phyloP scores from a whole-genome alignment of 1,140 invertebrate genomes.

The Macrostomum lignano region DNA sequence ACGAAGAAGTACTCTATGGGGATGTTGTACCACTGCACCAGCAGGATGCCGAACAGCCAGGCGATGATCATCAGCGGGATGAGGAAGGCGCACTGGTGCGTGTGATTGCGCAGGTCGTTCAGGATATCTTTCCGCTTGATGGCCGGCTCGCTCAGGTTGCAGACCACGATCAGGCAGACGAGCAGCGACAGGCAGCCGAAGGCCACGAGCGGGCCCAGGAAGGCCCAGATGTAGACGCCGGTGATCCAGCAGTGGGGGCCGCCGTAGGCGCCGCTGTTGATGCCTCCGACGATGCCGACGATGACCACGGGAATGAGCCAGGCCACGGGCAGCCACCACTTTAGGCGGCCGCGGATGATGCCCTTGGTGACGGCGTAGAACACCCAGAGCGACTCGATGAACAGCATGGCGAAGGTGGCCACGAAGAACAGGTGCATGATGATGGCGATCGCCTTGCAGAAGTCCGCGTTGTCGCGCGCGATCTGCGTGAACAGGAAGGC shows the following conservation, averaged over 20 bases:
- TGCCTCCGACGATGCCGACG: neutral
- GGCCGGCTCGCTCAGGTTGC: neutral
- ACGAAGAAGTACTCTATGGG: neutral
- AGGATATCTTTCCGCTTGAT: neutral
- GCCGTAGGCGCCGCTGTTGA: neutral
- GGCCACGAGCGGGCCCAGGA: neutral
- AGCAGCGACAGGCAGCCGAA: neutral
- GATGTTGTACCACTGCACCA: neutral
- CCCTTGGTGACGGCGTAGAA: slow-evolving; percentile 16
- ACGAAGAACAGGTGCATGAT: slow-evolving; percentile 14
- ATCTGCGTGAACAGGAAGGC: neutral
- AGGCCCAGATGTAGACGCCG: neutral
- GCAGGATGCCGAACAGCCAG: neutral
- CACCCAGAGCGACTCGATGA: slow-evolving; percentile 12
- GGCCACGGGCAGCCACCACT: slow-evolving; percentile 11
- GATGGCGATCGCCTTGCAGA: slow-evolving; percentile 13
- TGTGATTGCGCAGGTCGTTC: neutral
- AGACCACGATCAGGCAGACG: neutral
- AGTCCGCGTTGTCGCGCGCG: neutral
- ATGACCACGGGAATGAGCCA: slow-evolving; percentile 11
- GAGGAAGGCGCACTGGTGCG: neutral
- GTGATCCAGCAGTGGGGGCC: neutral
- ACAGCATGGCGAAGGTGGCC: slow-evolving; percentile 11
- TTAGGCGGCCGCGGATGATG: slow-evolving; percentile 12
- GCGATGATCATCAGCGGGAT: neutral